Evolutionary conservation across 2,113 vertebrate genomes (phyloP), one percentile per base, ranked within the genome.

Genomic region (Phrynocephalus versicolor): DNA sequence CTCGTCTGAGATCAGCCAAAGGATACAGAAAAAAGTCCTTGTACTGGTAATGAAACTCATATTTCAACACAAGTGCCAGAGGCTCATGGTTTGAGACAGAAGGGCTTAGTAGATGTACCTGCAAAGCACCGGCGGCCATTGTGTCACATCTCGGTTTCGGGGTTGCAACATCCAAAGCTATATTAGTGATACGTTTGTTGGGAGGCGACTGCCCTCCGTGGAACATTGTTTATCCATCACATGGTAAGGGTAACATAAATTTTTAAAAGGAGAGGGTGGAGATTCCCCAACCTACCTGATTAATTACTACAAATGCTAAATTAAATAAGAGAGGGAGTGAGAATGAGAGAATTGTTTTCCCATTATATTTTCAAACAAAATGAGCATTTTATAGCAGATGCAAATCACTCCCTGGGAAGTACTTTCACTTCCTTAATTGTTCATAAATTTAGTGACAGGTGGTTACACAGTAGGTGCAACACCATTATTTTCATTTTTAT

Each of bases 371-470:
- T 85, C 1, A 82, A 94, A 84, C 89, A 92, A 93, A 95, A 92
- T 88, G 89, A 95, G 86, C 86, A 81, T 95, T 96, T 96, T 96
- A 95, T 94, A 83, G 79, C 13, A 69, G 25, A 15, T 85, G 74
- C 94, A 95, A 96, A 96, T 96, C 92, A 92, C 93, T 96, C 95
- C 95, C 96, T 92, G 91, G 96, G 94, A 97, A 96, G 94, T 92
- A 91, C 94, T 96, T 95, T 93, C 80, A 74, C 93, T 94, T 95
- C 93, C 95, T 86, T 97, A 96, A 96, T 96, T 96, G 96, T 97
- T 96, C 96, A 96, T 96, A 96, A 97, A 96, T 96, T 96, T 95
- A 88, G 95, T 95, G 95, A 95, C 95, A 96, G 96, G 96, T 95
- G 95, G 94, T 96, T 96, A 94, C 94, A 93, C 95, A 93, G 95